These are phyloP conservation scores for Rhagoletis zephyria DNA, from an alignment of 1,140 invertebrate species.

Conservation along the genomic window DNA sequence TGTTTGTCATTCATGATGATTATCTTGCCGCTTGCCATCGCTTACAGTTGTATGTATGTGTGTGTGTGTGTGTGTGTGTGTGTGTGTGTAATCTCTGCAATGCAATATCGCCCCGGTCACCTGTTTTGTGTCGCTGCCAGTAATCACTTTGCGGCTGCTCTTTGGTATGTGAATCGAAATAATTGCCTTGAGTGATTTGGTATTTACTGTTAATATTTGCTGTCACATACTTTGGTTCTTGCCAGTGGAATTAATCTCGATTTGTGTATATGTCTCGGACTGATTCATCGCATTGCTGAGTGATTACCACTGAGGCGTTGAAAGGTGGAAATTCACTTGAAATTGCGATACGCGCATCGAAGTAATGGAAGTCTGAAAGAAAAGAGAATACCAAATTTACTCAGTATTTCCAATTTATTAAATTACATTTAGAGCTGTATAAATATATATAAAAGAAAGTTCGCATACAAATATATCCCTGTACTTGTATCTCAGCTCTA, in stretches of 20 bases:
- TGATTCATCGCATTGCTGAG: neutral
- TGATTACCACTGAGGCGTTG: neutral
- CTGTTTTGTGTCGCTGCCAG: slow-evolving; percentile 14
- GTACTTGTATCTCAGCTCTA: too few species aligned
- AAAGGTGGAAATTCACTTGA: too few species aligned
- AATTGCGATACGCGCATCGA: too few species aligned
- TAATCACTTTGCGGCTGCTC: slow-evolving; percentile 32
- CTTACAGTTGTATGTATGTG: neutral
- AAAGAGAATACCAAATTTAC: too few species aligned
- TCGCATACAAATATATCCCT: too few species aligned
- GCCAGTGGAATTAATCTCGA: neutral
- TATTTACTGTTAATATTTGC: slow-evolving; percentile 5
- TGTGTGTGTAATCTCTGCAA: neutral
- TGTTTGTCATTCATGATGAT: slow-evolving; percentile 37
- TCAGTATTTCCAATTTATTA: too few species aligned
- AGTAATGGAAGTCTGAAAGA: too few species aligned
- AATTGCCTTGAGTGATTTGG: slow-evolving; percentile 32
- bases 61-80: neutral
- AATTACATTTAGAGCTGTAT: too few species aligned
- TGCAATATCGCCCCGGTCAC: neutral
- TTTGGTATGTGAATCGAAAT: neutral
- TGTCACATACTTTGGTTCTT: neutral
- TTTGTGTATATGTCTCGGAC: neutral
- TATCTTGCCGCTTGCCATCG: neutral
- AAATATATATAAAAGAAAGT: too few species aligned